A percentile compares a stretch with the other conserved stretches of the same genome.
Conservation (phyloP, 2,888 invertebrate species). For the Belgica antarctica region DNA sequence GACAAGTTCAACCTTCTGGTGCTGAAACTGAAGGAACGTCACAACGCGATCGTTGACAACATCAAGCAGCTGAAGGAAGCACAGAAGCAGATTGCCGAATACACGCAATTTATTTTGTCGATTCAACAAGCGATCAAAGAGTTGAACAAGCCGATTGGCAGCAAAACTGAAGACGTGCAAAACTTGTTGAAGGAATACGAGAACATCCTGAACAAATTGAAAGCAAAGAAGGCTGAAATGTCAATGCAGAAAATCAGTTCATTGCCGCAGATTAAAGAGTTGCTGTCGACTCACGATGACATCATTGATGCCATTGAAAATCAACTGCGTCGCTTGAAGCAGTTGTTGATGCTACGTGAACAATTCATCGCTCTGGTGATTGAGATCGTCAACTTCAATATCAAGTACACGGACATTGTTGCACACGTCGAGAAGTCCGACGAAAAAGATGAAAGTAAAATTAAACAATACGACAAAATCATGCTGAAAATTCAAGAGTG, state of each 20-base stretch:
- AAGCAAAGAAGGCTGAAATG: conserved; percentile 73
- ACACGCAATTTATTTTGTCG: conserved; percentile 72
- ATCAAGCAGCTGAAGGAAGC: conserved; percentile 80
- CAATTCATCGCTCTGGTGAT: conserved; percentile 83
- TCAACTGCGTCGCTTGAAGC: conserved; percentile 76
- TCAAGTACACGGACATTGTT: conserved; percentile 81
- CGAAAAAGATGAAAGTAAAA: conserved; percentile 79
- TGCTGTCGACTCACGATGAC: conserved; percentile 80
- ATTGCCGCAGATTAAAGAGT: conserved; percentile 73
- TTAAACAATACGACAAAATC: conserved; percentile 81
- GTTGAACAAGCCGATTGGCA: conserved; percentile 81
- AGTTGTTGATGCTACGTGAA: conserved; percentile 76
- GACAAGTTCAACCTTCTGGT: conserved; percentile 75
- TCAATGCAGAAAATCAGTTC: conserved; percentile 74
- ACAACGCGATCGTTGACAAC: conserved; percentile 69
- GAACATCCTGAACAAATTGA: conserved; percentile 72
- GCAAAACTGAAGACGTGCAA: conserved; percentile 84
- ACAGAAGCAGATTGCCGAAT: conserved; percentile 74
- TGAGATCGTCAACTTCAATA: conserved; percentile 83
- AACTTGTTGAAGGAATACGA: conserved; percentile 76
- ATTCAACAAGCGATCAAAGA: conserved; percentile 82
- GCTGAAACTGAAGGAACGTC: conserved; percentile 72
- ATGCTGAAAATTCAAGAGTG: conserved; percentile 85
- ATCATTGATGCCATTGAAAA: conserved; percentile 81
- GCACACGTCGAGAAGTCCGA: conserved; percentile 81